Evolutionary conservation across 2,888 invertebrate genomes (phyloP).

Genomic region (Drosophila robusta): DNA sequence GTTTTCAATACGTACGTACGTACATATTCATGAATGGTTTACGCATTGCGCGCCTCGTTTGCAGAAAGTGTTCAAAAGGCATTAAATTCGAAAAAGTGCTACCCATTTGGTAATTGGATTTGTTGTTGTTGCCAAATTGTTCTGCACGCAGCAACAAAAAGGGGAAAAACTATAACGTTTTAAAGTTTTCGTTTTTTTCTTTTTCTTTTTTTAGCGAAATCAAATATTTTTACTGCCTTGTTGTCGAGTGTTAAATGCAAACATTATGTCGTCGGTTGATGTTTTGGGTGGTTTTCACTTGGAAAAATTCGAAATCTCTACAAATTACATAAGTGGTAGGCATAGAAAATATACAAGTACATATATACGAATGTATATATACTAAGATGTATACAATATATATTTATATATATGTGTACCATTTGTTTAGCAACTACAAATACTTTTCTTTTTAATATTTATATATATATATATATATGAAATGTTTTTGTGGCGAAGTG

Average conservation of each 20-base stretch:
- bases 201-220: slow-evolving; percentile 34
- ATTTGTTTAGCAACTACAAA: slow-evolving; percentile 80
- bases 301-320: slow-evolving; percentile 78
- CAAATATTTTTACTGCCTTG: slow-evolving; percentile 42
- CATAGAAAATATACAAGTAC: slow-evolving; percentile 81
- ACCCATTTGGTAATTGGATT: slow-evolving; percentile 21
- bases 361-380: slow-evolving; percentile 72
- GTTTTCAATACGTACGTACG: slow-evolving; percentile 5
- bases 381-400: slow-evolving; percentile 70
- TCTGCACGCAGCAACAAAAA: slow-evolving; percentile 34
- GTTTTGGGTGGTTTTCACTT: slow-evolving; percentile 42
- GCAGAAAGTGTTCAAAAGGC: slow-evolving; percentile 16
- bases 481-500: slow-evolving; percentile 52
- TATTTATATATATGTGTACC: slow-evolving; percentile 62
- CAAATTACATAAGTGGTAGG: slow-evolving; percentile 81
- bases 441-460: slow-evolving; percentile 62
- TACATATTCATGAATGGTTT: slow-evolving; percentile 10
- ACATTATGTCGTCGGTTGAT: slow-evolving; percentile 60
- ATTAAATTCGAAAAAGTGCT: slow-evolving; percentile 16
- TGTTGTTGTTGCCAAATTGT: slow-evolving; percentile 12
- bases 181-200: slow-evolving; percentile 9
- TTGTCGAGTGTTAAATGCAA: slow-evolving; percentile 71
- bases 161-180: slow-evolving; percentile 25
- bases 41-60: slow-evolving; percentile 1
- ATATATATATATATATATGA: slow-evolving; percentile 53